Conservation (phyloP, 2,797 vertebrate species). For the Percopsis omiscomaycus region DNA sequence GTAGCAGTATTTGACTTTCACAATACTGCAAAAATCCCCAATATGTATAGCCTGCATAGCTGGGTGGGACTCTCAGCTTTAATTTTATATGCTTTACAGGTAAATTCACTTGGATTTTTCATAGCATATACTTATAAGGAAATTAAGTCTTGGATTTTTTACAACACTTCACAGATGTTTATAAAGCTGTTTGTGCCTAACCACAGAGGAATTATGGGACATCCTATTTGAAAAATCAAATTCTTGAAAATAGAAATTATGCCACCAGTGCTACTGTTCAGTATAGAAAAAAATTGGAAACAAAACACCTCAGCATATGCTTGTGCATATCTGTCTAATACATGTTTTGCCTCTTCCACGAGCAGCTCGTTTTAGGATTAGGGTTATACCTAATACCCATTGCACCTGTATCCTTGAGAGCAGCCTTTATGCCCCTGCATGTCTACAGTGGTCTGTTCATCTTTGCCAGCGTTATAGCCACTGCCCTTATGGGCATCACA, state of each 20-base stretch:
- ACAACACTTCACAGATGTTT: no score
- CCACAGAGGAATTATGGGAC: no score
- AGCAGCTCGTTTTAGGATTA: conserved; percentile 86
- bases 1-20: conserved; percentile 93
- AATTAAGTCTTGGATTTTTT: not conserved
- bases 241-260: no score
- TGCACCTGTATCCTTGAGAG: conserved; percentile 79
- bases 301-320: no score
- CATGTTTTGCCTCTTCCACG: conserved; percentile 31
- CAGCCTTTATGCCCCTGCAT: conserved; percentile 85
- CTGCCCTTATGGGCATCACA: conserved; percentile 90
- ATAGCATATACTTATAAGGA: not conserved
- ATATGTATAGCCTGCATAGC: conserved; percentile 99
- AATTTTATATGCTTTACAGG: conserved; percentile 86
- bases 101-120: conserved; percentile 59
- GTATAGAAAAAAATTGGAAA: no score
- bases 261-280: no score
- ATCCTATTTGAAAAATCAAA: no score
- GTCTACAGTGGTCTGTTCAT: conserved; percentile 86
- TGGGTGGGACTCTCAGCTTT: conserved; percentile 88
- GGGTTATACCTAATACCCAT: conserved; percentile 85
- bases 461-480: conserved; percentile 83
- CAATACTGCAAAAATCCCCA: conserved; percentile 81
- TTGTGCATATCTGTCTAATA: no score
- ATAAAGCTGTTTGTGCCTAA: no score